These are phyloP conservation scores for Oxyteleia sp. DNA, from an alignment of 2,888 invertebrate species.

Conservation along the genomic window DNA sequence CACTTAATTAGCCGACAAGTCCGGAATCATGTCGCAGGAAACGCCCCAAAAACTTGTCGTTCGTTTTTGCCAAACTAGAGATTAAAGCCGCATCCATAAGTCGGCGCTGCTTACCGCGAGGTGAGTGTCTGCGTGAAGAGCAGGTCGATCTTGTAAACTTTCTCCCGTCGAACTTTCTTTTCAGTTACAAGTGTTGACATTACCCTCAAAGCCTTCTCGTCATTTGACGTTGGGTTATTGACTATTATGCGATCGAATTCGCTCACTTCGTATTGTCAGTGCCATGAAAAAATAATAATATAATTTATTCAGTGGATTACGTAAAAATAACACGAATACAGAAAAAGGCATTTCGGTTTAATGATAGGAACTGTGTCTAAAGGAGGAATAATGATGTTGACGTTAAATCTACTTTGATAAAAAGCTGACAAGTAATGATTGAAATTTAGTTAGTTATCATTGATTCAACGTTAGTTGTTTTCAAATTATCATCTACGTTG, in stretches of 20 bases:
- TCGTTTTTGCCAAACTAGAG: conserved; percentile 59
- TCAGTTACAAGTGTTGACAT: conserved; percentile 64
- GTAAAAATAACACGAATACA: too few species aligned
- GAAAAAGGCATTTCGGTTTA: too few species aligned
- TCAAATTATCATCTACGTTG: too few species aligned
- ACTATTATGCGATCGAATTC: conserved; percentile 44
- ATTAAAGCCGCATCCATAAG: conserved; percentile 64
- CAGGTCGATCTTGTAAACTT: conserved; percentile 60
- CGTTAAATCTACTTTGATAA: too few species aligned
- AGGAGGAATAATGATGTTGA: too few species aligned
- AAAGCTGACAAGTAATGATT: too few species aligned
- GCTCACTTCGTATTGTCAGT: conserved; percentile 2
- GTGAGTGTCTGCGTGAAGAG: conserved; percentile 37
- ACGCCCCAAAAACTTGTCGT: conserved; percentile 61
- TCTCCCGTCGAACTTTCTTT: conserved; percentile 51
- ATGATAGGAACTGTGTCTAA: too few species aligned
- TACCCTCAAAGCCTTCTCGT: conserved; percentile 45
- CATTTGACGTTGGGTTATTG: conserved; percentile 51
- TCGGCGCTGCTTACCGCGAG: conserved; percentile 34
- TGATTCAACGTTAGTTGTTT: too few species aligned
- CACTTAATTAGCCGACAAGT: conserved; percentile 68
- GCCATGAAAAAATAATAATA: too few species aligned
- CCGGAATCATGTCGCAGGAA: conserved; percentile 51
- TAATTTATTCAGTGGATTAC: too few species aligned
- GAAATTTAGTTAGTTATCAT: too few species aligned